Conservation (phyloP, 2,888 invertebrate genomes). For the Epirrhoe alternata region DNA sequence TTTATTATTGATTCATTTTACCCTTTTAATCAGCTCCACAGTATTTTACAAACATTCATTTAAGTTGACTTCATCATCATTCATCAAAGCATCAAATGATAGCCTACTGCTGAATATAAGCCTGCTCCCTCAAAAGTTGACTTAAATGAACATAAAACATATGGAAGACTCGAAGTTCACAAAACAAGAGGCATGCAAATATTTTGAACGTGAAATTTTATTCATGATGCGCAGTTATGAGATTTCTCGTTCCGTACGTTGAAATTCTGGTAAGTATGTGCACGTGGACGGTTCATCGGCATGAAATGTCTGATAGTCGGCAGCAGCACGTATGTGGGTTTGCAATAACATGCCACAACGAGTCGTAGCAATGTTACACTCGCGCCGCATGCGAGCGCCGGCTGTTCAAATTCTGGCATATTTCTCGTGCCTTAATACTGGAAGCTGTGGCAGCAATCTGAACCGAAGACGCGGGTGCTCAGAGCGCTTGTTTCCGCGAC, state of each 20-base stretch:
- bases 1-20: slow-evolving; percentile 24
- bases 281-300: slow-evolving; percentile 78
- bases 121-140: no score
- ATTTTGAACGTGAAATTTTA: slow-evolving; percentile 44
- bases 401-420: slow-evolving; percentile 80
- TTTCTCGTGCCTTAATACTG: slow-evolving; percentile 72
- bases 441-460: slow-evolving; percentile 52
- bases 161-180: slow-evolving; percentile 4
- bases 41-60: slow-evolving; percentile 1
- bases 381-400: slow-evolving; percentile 74
- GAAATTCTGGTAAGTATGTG: slow-evolving; percentile 68
- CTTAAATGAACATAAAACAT: slow-evolving; percentile 21
- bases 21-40: background rate
- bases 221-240: slow-evolving; percentile 51
- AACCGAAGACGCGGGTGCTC: slow-evolving; percentile 54
- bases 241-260: slow-evolving; percentile 61
- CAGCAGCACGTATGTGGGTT: slow-evolving; percentile 79
- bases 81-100: no score
- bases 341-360: slow-evolving; percentile 84
- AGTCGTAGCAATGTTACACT: slow-evolving; percentile 81
- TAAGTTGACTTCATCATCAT: background rate
- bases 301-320: slow-evolving; percentile 83
- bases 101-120: no score
- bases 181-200: slow-evolving; percentile 42
- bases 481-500: slow-evolving; percentile 57